These are phyloP conservation scores for Villa cingulata DNA, from an alignment of 2,888 invertebrate species.

Conservation along the genomic window DNA sequence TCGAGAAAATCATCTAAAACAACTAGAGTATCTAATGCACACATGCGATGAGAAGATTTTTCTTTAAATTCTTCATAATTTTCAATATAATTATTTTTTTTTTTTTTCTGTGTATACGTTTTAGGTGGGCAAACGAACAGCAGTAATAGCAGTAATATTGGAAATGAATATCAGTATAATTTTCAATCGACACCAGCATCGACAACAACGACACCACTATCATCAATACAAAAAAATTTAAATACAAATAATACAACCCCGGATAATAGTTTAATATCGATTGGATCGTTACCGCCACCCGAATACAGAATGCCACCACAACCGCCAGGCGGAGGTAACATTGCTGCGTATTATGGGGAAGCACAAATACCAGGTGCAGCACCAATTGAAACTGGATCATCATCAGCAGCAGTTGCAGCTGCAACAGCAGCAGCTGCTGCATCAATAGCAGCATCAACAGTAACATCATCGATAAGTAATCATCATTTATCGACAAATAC, in stretches of 20 bases:
- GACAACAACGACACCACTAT: constrained; percentile 38
- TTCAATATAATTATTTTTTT: too few relatives aligned
- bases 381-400: constrained; percentile 15
- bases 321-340: constrained; percentile 44
- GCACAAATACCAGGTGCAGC: constrained; percentile 32
- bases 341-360: constrained; percentile 39
- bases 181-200: neutral
- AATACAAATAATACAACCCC: too few relatives aligned
- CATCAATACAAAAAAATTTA: too few relatives aligned
- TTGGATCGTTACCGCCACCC: too few relatives aligned
- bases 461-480: neutral
- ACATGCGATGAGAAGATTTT: too few relatives aligned
- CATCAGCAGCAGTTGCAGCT: neutral
- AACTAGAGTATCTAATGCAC: too few relatives aligned
- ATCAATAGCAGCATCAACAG: neutral
- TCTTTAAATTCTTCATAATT: too few relatives aligned
- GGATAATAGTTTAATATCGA: too few relatives aligned
- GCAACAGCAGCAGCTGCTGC: neutral
- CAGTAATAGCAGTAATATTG: neutral
- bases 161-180: neutral
- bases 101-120: too few relatives aligned
- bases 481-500: neutral
- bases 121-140: neutral
- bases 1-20: too few relatives aligned
- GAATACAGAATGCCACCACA: constrained; percentile 60